Conservation (phyloP, 64 coral and sea anemone species). For the Montipora cactus region DNA sequence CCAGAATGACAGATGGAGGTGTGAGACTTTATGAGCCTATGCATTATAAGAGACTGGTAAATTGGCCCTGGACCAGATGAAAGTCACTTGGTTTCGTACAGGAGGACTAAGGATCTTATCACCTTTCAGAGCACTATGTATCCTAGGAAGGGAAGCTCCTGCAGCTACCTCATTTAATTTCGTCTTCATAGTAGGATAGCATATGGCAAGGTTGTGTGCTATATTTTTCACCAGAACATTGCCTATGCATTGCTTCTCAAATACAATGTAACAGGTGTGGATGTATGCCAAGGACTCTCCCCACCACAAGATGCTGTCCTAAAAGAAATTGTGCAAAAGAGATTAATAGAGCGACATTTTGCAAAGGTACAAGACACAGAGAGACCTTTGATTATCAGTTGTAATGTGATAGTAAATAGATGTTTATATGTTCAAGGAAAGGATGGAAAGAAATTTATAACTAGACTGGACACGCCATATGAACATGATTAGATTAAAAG, state of each 20-base stretch:
- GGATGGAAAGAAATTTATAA: not conserved
- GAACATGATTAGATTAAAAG: not conserved
- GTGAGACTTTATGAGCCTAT: not conserved
- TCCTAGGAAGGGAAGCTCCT: conserved; percentile 23
- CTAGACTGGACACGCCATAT: not conserved
- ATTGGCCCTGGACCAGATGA: not conserved
- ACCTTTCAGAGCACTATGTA: conserved; percentile 36
- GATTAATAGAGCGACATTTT: not conserved
- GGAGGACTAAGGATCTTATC: conserved; percentile 9
- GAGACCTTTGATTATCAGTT: not conserved
- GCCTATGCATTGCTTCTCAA: not conserved
- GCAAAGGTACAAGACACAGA: not conserved
- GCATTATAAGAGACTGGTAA: not conserved
- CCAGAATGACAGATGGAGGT: no score
- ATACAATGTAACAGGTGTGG: not conserved
- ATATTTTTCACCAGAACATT: not conserved
- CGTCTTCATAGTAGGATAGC: not conserved
- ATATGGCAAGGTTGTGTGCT: not conserved
- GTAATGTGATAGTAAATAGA: not conserved
- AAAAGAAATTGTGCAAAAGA: not conserved
- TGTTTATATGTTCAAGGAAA: not conserved
- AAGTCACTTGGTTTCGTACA: conserved; percentile 7
- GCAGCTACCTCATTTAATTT: conserved; percentile 8
- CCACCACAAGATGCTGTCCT: not conserved
- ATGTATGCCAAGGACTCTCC: not conserved